These are phyloP conservation scores for Mycetomoellerius zeteki DNA, from an alignment of 1,140 invertebrate genomes.

Conservation along the genomic window DNA sequence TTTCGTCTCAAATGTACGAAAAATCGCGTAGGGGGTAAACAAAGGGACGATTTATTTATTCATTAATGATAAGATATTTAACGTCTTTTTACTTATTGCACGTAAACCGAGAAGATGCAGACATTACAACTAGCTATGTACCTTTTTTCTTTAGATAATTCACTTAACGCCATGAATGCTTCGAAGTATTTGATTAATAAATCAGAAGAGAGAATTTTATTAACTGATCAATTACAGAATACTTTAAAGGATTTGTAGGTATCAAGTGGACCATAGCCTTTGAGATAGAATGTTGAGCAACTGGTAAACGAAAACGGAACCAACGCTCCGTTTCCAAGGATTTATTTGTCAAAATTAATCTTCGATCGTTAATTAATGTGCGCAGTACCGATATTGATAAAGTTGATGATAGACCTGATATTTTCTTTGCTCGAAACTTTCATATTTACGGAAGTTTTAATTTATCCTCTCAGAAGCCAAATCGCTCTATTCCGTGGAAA, in stretches of 20 bases:
- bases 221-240: too few relatives aligned
- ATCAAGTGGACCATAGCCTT: too few relatives aligned
- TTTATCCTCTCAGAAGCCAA: neutral
- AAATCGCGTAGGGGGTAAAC: neutral
- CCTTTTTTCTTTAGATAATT: too few relatives aligned
- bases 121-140: neutral
- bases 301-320: neutral
- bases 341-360: neutral
- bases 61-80: neutral
- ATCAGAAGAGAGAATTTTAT: too few relatives aligned
- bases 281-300: neutral
- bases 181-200: too few relatives aligned
- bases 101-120: neutral
- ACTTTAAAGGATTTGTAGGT: too few relatives aligned
- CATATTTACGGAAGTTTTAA: neutral
- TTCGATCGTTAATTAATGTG: neutral
- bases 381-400: neutral
- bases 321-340: neutral
- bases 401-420: neutral
- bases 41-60: neutral
- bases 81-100: neutral
- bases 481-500: neutral
- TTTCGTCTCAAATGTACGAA: neutral
- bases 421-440: neutral
- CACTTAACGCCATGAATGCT: too few relatives aligned